Evolutionary conservation across 2,797 vertebrate species (phyloP).

Genomic region (Bradypodion pumilum): DNA sequence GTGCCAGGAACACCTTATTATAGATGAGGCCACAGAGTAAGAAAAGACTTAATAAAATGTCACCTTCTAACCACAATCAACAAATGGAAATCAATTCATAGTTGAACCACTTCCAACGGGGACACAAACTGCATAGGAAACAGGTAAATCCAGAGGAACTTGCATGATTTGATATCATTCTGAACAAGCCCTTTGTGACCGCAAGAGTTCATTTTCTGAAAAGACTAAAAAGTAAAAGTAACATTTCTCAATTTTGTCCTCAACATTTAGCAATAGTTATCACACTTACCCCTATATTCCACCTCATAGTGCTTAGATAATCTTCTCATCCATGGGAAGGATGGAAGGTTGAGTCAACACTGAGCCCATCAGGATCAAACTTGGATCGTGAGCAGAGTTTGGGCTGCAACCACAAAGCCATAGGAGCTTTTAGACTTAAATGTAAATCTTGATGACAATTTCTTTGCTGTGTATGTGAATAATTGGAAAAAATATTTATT

Average conservation of each 20-base stretch:
- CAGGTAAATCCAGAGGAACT: neutral
- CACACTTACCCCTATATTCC: too few relatives aligned
- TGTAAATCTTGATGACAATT: too few relatives aligned
- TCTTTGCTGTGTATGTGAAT: too few relatives aligned
- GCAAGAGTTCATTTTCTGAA: slow-evolving; percentile 18
- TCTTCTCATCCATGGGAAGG: too few relatives aligned
- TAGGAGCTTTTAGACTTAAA: too few relatives aligned
- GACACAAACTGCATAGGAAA: neutral
- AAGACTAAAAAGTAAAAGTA: neutral
- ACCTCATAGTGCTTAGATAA: too few relatives aligned
- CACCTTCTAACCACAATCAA: slow-evolving; percentile 47
- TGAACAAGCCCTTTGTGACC: neutral
- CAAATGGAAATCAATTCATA: slow-evolving; percentile 66
- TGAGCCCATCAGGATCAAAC: too few relatives aligned
- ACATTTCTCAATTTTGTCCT: too few relatives aligned
- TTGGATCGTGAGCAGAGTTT: too few relatives aligned
- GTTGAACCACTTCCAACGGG: slow-evolving; percentile 52
- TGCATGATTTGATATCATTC: neutral
- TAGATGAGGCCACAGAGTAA: slow-evolving; percentile 63
- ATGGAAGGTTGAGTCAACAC: too few relatives aligned
- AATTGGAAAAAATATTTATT: neutral
- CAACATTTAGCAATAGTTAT: too few relatives aligned
- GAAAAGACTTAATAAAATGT: slow-evolving; percentile 75
- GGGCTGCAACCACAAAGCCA: too few relatives aligned
- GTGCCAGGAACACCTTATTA: slow-evolving; percentile 55